These are phyloP conservation scores for Toxonevra muliebris DNA, from an alignment of 2,888 invertebrate species.

Conservation along the genomic window DNA sequence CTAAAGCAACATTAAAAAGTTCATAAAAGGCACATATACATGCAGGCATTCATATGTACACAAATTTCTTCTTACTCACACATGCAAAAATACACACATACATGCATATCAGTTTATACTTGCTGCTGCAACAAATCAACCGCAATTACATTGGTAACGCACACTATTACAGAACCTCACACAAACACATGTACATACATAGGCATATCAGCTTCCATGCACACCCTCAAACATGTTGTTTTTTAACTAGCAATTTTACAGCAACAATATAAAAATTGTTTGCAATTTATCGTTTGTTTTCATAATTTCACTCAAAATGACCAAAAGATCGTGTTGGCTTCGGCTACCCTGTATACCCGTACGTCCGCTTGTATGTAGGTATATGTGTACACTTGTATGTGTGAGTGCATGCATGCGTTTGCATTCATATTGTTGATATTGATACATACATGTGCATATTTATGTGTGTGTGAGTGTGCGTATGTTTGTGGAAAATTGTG, in stretches of 20 bases:
- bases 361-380: neutral
- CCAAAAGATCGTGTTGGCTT: conserved; percentile 29
- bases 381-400: neutral
- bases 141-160: conserved; percentile 34
- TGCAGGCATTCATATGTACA: neutral
- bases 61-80: neutral
- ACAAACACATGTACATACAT: conserved; percentile 10
- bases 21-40: neutral
- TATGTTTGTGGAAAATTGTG: conserved; percentile 25
- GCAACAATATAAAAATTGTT: conserved; percentile 22
- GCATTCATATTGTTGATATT: neutral
- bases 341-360: conserved; percentile 12
- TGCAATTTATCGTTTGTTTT: conserved; percentile 34
- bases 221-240: neutral
- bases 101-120: neutral
- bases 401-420: neutral
- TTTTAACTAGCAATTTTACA: neutral
- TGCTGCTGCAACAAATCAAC: conserved; percentile 12
- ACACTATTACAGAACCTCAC: conserved; percentile 9
- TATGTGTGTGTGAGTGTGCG: conserved; percentile 42
- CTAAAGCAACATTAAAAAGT: too few relatives aligned
- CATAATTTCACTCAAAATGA: conserved; percentile 35
- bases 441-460: neutral
- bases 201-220: neutral
- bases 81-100: neutral